Evolutionary conservation across 2,797 vertebrate species (phyloP), one percentile per base, ranked within the genome.

Genomic region (Choloepus didactylus): DNA sequence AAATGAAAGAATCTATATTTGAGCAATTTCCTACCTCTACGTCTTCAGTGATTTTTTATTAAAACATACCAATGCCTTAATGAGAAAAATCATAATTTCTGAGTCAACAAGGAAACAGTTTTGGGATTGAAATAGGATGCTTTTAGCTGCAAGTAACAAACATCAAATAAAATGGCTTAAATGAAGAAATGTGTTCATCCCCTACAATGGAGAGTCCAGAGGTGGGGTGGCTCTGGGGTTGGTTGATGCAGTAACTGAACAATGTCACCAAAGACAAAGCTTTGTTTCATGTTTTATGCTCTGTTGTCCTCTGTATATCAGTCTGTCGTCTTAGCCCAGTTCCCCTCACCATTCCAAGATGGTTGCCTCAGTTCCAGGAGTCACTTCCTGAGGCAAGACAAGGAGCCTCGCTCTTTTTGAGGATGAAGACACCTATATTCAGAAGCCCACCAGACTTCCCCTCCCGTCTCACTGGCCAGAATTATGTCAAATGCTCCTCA

Each of bases 221-320:
- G 29, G 3, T 8, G 0, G 5, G 5, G 15, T 2, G 16, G 18
- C n/a, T 49, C 35, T 35, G 51, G 41, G 21, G 2, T 3, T 6
- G 1, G 51, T 62, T 54, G 25, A 51, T 69, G 60, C 62, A 23
- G n/a, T 44, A 3, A 73, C 27, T 16, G 4, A 80, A 69, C 51
- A 19, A 56, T 21, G 6, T 56, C 54, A 56, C 54, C 16, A 18
- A 56, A 56, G 16, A 56, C 54, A 56, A 56, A 56, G 54, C 54
- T 54, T 10, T 54, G 51, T 54, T 54, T 54, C 51, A 54, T 56
- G 18, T 18, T 21, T 18, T 18, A 19, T 21, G 54, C 54, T 4
- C 16, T 56, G 18, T 19, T 6, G 18, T 56, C 54, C 54, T 56
- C 54, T 18, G 54, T 18, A 1, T 21, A 18, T 56, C 19, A 3